Evolutionary conservation across 1,140 invertebrate species (phyloP).

Genomic region (Mamestra configurata): DNA sequence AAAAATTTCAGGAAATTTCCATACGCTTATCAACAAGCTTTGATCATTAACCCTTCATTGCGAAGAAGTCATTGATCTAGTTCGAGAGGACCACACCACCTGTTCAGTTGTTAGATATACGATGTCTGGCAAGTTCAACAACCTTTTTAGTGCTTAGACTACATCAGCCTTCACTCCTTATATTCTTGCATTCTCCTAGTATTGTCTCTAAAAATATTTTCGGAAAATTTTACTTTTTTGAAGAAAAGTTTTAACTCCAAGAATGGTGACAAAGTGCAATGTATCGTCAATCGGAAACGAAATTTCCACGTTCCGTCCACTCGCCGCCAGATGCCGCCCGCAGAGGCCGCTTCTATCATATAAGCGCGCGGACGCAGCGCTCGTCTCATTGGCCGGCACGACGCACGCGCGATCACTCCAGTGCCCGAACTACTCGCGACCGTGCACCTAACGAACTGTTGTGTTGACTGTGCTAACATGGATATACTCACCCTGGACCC

Average conservation of each 20-base stretch:
- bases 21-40: background rate
- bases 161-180: background rate
- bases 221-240: background rate
- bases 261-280: background rate
- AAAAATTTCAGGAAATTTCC: background rate
- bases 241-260: background rate
- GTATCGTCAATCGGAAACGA: slow-evolving; percentile 64
- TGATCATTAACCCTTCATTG: background rate
- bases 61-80: background rate
- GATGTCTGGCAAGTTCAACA: background rate
- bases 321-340: slow-evolving; percentile 78
- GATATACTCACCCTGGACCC: slow-evolving; percentile 83
- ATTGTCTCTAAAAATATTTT: too few species aligned
- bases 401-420: slow-evolving; percentile 69
- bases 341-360: slow-evolving; percentile 75
- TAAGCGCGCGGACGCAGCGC: slow-evolving; percentile 70
- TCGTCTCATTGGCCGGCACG: slow-evolving; percentile 74
- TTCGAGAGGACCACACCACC: background rate
- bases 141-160: background rate
- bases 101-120: background rate
- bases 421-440: slow-evolving; percentile 66
- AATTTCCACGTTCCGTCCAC: slow-evolving; percentile 69
- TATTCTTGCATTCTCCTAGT: background rate
- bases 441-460: slow-evolving; percentile 73
- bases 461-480: slow-evolving; percentile 81